Conservation (phyloP, 2,113 vertebrate genomes). For the Gasterosteus nipponicus region DNA sequence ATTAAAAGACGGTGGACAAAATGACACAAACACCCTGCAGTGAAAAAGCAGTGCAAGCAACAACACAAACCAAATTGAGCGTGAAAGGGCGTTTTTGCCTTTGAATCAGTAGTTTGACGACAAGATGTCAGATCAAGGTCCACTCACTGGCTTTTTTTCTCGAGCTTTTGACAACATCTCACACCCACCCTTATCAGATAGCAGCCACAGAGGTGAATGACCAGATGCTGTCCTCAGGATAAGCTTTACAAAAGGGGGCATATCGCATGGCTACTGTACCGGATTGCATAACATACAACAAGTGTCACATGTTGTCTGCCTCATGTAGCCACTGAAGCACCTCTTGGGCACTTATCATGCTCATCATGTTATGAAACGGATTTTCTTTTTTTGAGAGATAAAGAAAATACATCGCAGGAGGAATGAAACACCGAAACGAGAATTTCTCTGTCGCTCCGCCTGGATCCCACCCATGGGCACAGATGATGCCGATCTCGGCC, state of each 20-base stretch:
- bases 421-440: constrained; percentile 30
- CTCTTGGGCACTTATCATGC: constrained; percentile 13
- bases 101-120: neutral
- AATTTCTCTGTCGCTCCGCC: constrained; percentile 1
- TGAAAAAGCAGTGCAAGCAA: neutral
- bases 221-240: neutral
- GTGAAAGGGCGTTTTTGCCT: neutral
- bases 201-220: neutral
- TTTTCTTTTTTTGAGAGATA: constrained; percentile 11
- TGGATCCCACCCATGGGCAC: neutral
- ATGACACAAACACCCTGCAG: neutral
- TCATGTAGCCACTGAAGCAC: neutral
- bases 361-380: constrained; percentile 24
- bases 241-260: neutral
- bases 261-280: neutral
- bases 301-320: neutral
- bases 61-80: neutral
- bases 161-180: neutral
- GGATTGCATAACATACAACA: neutral
- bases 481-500: neutral
- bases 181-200: neutral
- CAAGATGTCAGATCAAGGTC: neutral
- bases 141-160: neutral
- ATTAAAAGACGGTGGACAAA: constrained; percentile 8
- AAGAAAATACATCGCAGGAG: constrained; percentile 30